Evolutionary conservation across 2,888 invertebrate genomes (phyloP).

Genomic region (Parthenolecanium corni): DNA sequence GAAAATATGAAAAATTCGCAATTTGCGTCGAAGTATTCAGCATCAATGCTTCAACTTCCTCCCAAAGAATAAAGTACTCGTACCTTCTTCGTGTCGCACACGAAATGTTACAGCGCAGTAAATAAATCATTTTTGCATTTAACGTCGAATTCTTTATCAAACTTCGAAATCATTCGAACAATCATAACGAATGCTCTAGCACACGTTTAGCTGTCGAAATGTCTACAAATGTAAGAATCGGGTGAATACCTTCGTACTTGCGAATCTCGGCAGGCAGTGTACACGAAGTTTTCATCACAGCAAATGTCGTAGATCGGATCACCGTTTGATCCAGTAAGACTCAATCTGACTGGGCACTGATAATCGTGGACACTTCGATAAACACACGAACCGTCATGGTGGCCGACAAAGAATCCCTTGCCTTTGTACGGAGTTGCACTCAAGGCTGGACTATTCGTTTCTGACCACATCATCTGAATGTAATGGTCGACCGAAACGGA

Average conservation of each 20-base stretch:
- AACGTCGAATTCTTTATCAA: neutral
- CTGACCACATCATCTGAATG: conserved; percentile 40
- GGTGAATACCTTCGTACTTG: conserved; percentile 50
- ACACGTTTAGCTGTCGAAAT: conserved; percentile 1
- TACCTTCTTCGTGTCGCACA: neutral
- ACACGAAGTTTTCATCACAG: conserved; percentile 47
- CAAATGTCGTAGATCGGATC: conserved; percentile 55
- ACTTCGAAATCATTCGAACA: neutral
- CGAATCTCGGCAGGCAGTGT: conserved; percentile 53
- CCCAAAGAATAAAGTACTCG: too few relatives aligned
- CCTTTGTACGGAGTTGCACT: conserved; percentile 43
- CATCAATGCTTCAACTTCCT: too few relatives aligned
- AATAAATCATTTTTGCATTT: neutral
- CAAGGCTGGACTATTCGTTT: conserved; percentile 48
- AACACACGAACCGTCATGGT: conserved; percentile 53
- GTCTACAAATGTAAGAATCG: conserved; percentile 20
- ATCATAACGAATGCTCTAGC: too few relatives aligned
- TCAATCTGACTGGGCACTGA: conserved; percentile 37
- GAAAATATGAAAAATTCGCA: too few relatives aligned
- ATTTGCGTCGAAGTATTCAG: too few relatives aligned
- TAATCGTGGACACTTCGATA: conserved; percentile 41
- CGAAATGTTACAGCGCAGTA: neutral
- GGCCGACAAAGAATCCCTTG: conserved; percentile 46
- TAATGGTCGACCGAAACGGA: conserved; percentile 33
- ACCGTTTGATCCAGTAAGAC: conserved; percentile 57